Evolutionary conservation across 2,797 vertebrate genomes (phyloP).

Genomic region (Neosalanx taihuensis): DNA sequence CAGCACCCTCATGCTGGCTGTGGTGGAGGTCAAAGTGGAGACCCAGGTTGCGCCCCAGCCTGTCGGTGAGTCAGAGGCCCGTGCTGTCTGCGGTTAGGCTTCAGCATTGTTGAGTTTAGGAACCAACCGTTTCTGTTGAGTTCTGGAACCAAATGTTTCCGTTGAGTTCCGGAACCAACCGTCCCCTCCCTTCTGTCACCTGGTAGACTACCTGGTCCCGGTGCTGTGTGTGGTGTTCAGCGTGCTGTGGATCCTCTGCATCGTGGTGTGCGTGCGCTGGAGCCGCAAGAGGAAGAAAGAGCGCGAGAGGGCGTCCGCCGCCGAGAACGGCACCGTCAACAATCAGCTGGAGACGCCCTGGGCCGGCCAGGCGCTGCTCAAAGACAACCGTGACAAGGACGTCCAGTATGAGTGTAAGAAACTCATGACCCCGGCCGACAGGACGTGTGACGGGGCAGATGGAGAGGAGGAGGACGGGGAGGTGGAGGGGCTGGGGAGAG

Average conservation of each 20-base stretch:
- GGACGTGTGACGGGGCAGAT: slow-evolving; percentile 78
- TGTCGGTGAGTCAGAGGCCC: slow-evolving; percentile 56
- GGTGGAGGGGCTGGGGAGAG: slow-evolving; percentile 1
- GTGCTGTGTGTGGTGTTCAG: slow-evolving; percentile 85
- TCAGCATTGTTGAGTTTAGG: too few relatives aligned
- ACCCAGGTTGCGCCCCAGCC: slow-evolving; percentile 66
- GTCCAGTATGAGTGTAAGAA: slow-evolving; percentile 85
- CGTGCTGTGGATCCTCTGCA: slow-evolving; percentile 86
- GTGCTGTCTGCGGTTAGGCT: neutral
- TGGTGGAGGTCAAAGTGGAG: slow-evolving; percentile 92
- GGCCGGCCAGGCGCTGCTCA: slow-evolving; percentile 73
- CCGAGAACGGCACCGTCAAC: slow-evolving; percentile 81
- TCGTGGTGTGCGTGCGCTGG: slow-evolving; percentile 90
- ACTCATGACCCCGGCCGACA: slow-evolving; percentile 79
- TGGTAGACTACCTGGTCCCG: slow-evolving; percentile 83
- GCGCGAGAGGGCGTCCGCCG: slow-evolving; percentile 69
- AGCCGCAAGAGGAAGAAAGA: slow-evolving; percentile 92
- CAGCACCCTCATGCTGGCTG: slow-evolving; percentile 84
- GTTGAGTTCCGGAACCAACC: neutral
- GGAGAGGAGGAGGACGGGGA: slow-evolving; percentile 69
- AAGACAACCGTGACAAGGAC: slow-evolving; percentile 78
- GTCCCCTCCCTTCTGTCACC: neutral
- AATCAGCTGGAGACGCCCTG: slow-evolving; percentile 88
- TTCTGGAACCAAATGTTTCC: neutral
- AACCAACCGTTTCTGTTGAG: neutral